Base-by-base conservation (phyloP, 2,113 vertebrate genomes). In the Syrrhaptes paradoxus region DNA sequence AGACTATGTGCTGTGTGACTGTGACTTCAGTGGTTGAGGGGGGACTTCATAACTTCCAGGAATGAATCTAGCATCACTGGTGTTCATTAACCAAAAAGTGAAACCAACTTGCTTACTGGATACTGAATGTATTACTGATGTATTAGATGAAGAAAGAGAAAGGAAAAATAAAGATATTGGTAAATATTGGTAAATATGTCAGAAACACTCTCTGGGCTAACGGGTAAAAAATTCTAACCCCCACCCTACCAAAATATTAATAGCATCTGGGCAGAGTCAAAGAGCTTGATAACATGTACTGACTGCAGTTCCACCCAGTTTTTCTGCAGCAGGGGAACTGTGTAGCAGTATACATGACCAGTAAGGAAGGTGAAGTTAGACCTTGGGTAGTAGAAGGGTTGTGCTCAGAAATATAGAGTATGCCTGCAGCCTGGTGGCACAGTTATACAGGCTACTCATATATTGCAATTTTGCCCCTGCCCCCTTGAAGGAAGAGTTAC, bases 221-320 rank as follows among this genome's bases (percentile, higher is more conserved):
- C 58, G 0, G 24, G 25, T 76, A 58, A 85, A 46, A 59, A 84
- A 84, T 90, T 96, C 92, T 80, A 77, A 66, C 75, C 78, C 36
- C 28, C 63, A 88, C 94, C 75, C 75, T 95, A 71, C 65, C 94
- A 82, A 96, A 95, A 92, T 85, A 89, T 92, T 95, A 96, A 85
- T 86, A 95, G 68, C 80, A 92, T 92, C 84, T 61, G 36, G 48
- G 54, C 62, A 89, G 59, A 68, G 73, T 73, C 17, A 10, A 62
- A 57, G 83, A 66, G 45, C 58, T 89, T 93, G 91, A 91, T 97
- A 94, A 94, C n/a, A 15, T 12, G 10, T 82, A 57, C 89, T 87
- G 95, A 87, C 91, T 95, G 54, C 65, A 84, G 45, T 73, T 91
- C 62, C 43, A 14, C 1, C 1, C 1, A 0, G 2, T 3, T 66